Conservation (phyloP, 2,113 vertebrate species). For the Anoura caudifer region DNA sequence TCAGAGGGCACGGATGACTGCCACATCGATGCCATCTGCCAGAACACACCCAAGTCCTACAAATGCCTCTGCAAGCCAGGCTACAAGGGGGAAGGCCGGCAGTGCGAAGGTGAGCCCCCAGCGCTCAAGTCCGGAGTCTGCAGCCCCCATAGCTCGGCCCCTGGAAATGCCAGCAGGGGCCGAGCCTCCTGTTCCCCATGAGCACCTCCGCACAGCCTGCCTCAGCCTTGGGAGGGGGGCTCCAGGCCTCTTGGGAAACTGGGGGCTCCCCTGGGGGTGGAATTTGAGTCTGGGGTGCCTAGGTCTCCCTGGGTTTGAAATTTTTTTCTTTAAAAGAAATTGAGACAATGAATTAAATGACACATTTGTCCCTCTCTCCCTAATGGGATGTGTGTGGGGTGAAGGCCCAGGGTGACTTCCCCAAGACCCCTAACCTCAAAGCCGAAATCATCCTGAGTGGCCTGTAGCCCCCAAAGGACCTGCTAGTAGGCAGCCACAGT, state of each 20-base stretch:
- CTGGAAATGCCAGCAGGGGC: neutral
- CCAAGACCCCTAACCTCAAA: conserved; percentile 39
- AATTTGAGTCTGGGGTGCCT: neutral
- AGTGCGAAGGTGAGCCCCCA: conserved; percentile 92
- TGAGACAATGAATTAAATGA: neutral
- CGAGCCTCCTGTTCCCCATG: no score
- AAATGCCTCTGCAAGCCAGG: conserved; percentile 98
- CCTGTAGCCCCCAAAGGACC: conserved; percentile 7
- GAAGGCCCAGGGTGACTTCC: conserved; percentile 9
- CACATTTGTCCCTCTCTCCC: neutral
- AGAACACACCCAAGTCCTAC: conserved; percentile 95
- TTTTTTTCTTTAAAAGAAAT: neutral
- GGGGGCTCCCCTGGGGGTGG: neutral
- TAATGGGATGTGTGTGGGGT: neutral
- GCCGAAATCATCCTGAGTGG: neutral
- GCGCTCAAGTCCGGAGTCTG: conserved; percentile 50
- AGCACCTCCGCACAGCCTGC: neutral
- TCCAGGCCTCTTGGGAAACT: accelerated
- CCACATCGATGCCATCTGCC: conserved; percentile 97
- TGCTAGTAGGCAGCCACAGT: neutral
- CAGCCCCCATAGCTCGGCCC: neutral
- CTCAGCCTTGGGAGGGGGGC: neutral
- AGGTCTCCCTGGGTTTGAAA: neutral
- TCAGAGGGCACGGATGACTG: conserved; percentile 93
- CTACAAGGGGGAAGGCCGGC: conserved; percentile 95